Base-by-base conservation (phyloP, 2,888 invertebrate genomes). In the Sepiola atlantica region DNA sequence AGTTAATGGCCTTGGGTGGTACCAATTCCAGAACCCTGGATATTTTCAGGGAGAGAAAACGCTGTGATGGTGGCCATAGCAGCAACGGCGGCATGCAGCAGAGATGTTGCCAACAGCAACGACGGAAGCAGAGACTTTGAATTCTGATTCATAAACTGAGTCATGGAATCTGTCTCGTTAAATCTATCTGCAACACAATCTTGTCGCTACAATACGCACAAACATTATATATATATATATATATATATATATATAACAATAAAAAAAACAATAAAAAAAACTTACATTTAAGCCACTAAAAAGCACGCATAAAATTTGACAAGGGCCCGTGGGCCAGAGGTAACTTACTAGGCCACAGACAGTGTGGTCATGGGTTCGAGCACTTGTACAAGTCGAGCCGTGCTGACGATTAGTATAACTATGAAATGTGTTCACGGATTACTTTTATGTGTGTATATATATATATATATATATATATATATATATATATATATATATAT, bases 221-320 rank as follows among this genome's bases (percentile, higher is more conserved):
- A 45, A 10, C 77, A 77, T 77, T n/a, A 77, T 77, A 77, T 77
- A 77, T 77, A 77, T 77, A 77, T 77, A 77, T 77, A 77, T 28
- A 77, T 77, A 77, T 77, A 77, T 77, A 77, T n/a, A 77, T n/a
- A 77, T 77, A 77, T 77, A 77, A n/a, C n/a, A n/a, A n/a, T n/a
- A n/a, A n/a, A n/a, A n/a, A n/a, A n/a, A n/a, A n/a, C n/a, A n/a
- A n/a, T n/a, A n/a, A n/a, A n/a, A n/a, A n/a, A n/a, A n/a, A n/a
- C n/a, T n/a, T n/a, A n/a, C n/a, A n/a, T n/a, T n/a, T n/a, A n/a
- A n/a, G n/a, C n/a, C n/a, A n/a, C n/a, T n/a, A n/a, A n/a, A n/a
- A n/a, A n/a, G n/a, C n/a, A n/a, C n/a, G n/a, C n/a, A n/a, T n/a
- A n/a, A n/a, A n/a, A n/a, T n/a, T n/a, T n/a, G n/a, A n/a, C n/a